Evolutionary conservation across 2,113 vertebrate genomes (phyloP).

Genomic region (Delphinapterus leucas): DNA sequence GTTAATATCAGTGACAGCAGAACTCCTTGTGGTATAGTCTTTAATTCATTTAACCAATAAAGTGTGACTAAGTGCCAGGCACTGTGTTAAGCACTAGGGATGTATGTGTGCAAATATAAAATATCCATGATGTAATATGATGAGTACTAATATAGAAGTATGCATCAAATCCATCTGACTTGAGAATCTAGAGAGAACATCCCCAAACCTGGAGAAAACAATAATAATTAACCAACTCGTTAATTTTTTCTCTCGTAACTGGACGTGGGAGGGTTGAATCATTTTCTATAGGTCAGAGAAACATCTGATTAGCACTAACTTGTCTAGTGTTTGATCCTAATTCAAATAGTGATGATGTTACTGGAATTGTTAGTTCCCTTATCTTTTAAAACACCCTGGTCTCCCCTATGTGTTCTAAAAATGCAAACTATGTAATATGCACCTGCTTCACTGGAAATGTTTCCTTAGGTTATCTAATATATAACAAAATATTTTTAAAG

Average conservation of each 20-base stretch:
- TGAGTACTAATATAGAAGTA: background rate
- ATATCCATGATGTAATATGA: background rate
- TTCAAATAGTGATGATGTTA: slow-evolving; percentile 51
- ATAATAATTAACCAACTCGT: background rate
- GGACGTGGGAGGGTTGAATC: background rate
- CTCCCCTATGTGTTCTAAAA: slow-evolving; percentile 16
- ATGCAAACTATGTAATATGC: slow-evolving; percentile 3
- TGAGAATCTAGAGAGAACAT: background rate
- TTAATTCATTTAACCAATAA: background rate
- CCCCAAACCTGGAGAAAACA: background rate
- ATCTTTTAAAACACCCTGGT: slow-evolving; percentile 34
- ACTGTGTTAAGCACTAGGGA: background rate
- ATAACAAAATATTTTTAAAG: slow-evolving; percentile 33
- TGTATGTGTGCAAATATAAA: background rate
- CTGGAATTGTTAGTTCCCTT: slow-evolving; percentile 21
- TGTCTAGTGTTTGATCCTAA: slow-evolving; percentile 46
- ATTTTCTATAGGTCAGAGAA: slow-evolving; percentile 54
- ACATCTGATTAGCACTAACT: slow-evolving; percentile 48
- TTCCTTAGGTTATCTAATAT: slow-evolving; percentile 34
- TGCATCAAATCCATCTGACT: background rate
- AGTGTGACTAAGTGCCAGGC: background rate
- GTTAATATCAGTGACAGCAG: background rate
- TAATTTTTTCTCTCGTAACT: slow-evolving; percentile 1
- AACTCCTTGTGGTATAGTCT: background rate
- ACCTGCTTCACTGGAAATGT: slow-evolving; percentile 21